A percentile compares a stretch with the other conserved stretches of the same genome.
phyloP scores from a whole-genome alignment of 2,113 vertebrate species.

The Campylorhamphus procurvoides region DNA sequence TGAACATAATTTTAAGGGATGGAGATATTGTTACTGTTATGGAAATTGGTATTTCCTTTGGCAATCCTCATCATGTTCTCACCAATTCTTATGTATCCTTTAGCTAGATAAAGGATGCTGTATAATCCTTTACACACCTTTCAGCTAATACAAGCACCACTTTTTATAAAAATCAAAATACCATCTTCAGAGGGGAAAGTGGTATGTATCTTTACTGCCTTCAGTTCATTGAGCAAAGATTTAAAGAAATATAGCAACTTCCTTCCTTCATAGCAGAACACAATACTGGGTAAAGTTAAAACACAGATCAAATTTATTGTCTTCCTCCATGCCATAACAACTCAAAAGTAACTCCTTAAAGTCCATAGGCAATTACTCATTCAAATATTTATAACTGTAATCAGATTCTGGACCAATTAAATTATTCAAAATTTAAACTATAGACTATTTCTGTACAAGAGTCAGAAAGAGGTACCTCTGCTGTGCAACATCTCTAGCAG shows the following conservation, averaged over 20 bases:
- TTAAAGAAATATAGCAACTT: background rate
- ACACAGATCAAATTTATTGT: background rate
- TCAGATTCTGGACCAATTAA: background rate
- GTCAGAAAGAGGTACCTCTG: background rate
- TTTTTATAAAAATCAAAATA: background rate
- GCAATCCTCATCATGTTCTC: background rate
- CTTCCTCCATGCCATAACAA: background rate
- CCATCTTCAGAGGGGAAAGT: rapidly evolving
- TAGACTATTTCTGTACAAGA: background rate
- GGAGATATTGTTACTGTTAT: background rate
- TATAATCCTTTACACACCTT: background rate
- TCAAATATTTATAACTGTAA: background rate
- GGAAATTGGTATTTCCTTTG: background rate
- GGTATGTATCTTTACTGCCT: background rate
- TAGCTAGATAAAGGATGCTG: background rate
- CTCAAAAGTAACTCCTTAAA: background rate
- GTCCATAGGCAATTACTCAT: background rate
- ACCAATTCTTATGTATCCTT: background rate
- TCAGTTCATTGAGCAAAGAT: background rate
- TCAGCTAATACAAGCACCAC: background rate
- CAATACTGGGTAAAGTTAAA: background rate
- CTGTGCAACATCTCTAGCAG: background rate
- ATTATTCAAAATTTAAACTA: constrained; percentile 4
- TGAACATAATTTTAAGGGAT: background rate
- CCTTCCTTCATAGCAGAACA: background rate